Percentiles rank a stretch among this genome's conserved stretches.
Evolutionary conservation across 2,113 vertebrate species (phyloP).

Genomic region (Cacatua alba): DNA sequence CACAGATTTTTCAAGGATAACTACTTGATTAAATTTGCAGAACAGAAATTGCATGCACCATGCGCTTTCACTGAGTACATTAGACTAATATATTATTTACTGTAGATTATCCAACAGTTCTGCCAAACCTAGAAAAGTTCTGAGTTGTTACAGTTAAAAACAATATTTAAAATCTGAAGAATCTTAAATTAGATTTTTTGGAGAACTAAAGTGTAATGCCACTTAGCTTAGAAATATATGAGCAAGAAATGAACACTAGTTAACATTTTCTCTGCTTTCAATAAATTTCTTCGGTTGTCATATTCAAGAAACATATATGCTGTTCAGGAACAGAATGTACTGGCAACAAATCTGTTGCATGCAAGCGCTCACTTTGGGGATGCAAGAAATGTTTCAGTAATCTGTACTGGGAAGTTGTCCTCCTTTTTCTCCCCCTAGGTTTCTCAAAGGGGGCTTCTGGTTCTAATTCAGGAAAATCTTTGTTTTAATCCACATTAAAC

Average conservation of each 20-base stretch:
- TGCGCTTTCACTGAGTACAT: neutral
- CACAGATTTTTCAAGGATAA: neutral
- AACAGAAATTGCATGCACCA: neutral
- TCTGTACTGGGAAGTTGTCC: conserved; percentile 11
- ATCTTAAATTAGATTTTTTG: neutral
- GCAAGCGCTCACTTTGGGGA: conserved; percentile 25
- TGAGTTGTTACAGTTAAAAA: neutral
- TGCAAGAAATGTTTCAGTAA: conserved; percentile 46
- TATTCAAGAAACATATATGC: conserved; percentile 44
- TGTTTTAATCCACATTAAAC: neutral
- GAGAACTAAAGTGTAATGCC: neutral
- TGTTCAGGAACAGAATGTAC: conserved; percentile 67
- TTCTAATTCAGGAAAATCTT: neutral
- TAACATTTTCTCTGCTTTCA: conserved; percentile 50
- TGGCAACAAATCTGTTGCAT: conserved; percentile 36
- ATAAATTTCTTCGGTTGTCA: conserved; percentile 43
- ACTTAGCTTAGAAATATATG: neutral
- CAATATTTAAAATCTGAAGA: neutral
- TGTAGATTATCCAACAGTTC: neutral
- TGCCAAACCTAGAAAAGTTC: neutral
- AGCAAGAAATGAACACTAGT: neutral
- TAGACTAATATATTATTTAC: neutral
- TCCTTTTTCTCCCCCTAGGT: neutral
- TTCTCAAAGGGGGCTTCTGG: neutral
- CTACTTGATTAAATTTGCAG: neutral